Evolutionary conservation across 2,888 invertebrate species (phyloP), one percentile per base, ranked within the genome.

Genomic region (Gasteruption jaculator): DNA sequence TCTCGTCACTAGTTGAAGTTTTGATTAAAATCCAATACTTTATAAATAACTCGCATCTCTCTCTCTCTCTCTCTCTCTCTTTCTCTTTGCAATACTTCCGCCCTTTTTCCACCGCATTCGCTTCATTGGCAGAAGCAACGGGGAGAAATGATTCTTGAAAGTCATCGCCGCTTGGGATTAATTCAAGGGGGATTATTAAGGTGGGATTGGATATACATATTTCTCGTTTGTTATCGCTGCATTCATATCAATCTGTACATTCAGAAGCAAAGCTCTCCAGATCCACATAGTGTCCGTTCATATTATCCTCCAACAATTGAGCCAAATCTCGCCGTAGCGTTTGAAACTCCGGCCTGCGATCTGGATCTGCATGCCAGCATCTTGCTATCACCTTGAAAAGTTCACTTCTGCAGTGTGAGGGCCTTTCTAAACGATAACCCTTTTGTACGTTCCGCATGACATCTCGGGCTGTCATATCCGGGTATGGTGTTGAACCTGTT

Each of bases 401-500:
- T 60, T 82, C 80, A 44, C 83, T 82, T 53, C 83, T 81, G 71
- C 87, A 88, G 71, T 89, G 87, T 41, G 82, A 78, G 1, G 90
- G 90, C 37, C 86, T 76, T 59, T 87, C 85, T 41, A 89, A 79
- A 0, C 88, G 76, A 64, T 85, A 81, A 16, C 89, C 90, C 54
- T 82, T 83, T 15, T 86, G 81, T 33, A 90, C 86, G 24, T 83
- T 80, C 6, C 86, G 77, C 65, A 89, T 80, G n/a, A 90, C 89
- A 63, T 89, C 87, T 7, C 87, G 80, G 0, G 88, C 88, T 1
- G 86, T 83, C 79, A 90, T 82, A 44, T 85, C 82, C n/a, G 87
- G 85, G 71, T 90, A 90, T 3, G 90, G 90, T 61, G 87, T 88
- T 35, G 86, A 86, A 41, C 90, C 90, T 89, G 70, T 7, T 40